phyloP scores from a whole-genome alignment of 1,140 invertebrate species.

The Drosophila lini region DNA sequence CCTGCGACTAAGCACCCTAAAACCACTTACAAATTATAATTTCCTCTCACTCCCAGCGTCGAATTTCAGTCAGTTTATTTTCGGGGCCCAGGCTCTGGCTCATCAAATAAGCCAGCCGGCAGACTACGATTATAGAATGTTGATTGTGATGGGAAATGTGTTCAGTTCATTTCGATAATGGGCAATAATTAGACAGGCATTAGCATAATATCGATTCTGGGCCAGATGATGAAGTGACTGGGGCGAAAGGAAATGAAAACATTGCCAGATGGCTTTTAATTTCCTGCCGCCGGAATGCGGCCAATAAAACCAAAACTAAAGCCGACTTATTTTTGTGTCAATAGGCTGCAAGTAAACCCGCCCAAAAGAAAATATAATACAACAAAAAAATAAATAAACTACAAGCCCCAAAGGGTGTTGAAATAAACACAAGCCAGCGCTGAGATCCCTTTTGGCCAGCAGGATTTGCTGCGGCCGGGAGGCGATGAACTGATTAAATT shows the following conservation, averaged over 20 bases:
- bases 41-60: background rate
- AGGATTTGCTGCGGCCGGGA: slow-evolving; percentile 68
- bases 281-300: slow-evolving; percentile 61
- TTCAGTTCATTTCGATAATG: slow-evolving; percentile 58
- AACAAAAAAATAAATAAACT: slow-evolving; percentile 14
- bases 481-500: slow-evolving; percentile 79
- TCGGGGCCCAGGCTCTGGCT: background rate
- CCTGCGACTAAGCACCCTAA: slow-evolving; percentile 3
- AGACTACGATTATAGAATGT: slow-evolving; percentile 29
- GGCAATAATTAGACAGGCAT: slow-evolving; percentile 57
- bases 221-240: slow-evolving; percentile 31
- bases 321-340: slow-evolving; percentile 59
- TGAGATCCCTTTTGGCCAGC: slow-evolving; percentile 54
- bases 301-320: slow-evolving; percentile 73
- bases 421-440: slow-evolving; percentile 38
- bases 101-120: slow-evolving; percentile 10
- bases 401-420: slow-evolving; percentile 49
- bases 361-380: slow-evolving; percentile 1
- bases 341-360: slow-evolving; percentile 55
- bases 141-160: slow-evolving; percentile 37
- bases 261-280: slow-evolving; percentile 71
- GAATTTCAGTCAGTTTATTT: slow-evolving; percentile 21
- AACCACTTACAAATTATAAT: slow-evolving; percentile 20
- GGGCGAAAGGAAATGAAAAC: slow-evolving; percentile 55
- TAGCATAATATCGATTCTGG: slow-evolving; percentile 49